Evolutionary conservation across 2,888 invertebrate species (phyloP).

Genomic region (Drosophila picticornis): DNA sequence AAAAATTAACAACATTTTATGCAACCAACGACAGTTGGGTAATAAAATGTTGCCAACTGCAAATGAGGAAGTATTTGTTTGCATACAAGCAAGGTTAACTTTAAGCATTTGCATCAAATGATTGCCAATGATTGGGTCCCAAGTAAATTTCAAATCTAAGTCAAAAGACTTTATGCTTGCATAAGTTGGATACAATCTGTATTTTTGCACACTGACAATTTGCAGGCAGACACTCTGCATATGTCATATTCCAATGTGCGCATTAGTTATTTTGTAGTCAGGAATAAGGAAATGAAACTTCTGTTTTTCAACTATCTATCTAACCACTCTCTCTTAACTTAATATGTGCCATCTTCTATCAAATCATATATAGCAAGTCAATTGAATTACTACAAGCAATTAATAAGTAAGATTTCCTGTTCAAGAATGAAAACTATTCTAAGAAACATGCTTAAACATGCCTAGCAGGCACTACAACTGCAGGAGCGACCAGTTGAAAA

Average conservation of each 20-base stretch:
- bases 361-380: neutral
- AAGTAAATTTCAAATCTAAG: neutral
- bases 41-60: slow-evolving; percentile 1
- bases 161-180: neutral
- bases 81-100: slow-evolving; percentile 22
- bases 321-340: too few relatives aligned
- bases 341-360: neutral
- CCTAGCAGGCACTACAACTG: too few relatives aligned
- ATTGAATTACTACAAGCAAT: neutral
- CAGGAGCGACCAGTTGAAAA: too few relatives aligned
- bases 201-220: neutral
- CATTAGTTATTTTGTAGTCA: neutral
- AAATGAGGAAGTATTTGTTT: neutral
- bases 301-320: too few relatives aligned
- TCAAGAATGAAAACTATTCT: too few relatives aligned
- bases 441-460: too few relatives aligned
- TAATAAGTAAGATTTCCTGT: neutral
- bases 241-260: neutral
- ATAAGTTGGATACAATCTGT: neutral
- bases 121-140: neutral
- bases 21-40: slow-evolving; percentile 22
- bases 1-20: slow-evolving; percentile 18
- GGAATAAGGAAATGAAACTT: neutral
- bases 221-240: neutral
- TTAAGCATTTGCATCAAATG: neutral